phyloP scores from a whole-genome alignment of 2,888 invertebrate genomes.

The Athripsodes cinereus region DNA sequence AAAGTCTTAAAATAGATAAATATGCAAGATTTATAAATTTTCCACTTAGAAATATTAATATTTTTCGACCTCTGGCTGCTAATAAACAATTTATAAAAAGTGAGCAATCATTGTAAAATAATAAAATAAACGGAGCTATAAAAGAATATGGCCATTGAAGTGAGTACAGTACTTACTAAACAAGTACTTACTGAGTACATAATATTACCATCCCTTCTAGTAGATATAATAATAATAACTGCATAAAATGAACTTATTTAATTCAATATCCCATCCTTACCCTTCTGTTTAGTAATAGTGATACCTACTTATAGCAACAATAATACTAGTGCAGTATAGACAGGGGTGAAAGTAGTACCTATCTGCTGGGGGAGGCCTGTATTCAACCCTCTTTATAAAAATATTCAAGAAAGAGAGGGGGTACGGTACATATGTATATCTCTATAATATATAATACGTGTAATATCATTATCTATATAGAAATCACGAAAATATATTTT shows the following conservation, averaged over 20 bases:
- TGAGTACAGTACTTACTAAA: too few relatives aligned
- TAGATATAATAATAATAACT: conserved; percentile 25
- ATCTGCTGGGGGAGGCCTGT: neutral
- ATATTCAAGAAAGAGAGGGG: neutral
- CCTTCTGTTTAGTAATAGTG: conserved; percentile 15
- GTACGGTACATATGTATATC: neutral
- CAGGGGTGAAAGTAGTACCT: neutral
- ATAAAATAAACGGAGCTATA: too few relatives aligned
- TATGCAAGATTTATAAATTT: too few relatives aligned
- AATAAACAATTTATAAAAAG: too few relatives aligned
- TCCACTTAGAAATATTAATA: too few relatives aligned
- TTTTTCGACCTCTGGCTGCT: too few relatives aligned
- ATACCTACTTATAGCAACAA: neutral
- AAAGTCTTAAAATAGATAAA: too few relatives aligned
- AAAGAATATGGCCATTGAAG: too few relatives aligned
- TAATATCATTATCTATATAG: neutral
- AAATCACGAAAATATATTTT: neutral
- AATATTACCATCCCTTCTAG: neutral
- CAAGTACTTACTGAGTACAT: too few relatives aligned
- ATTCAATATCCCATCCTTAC: conserved; percentile 25
- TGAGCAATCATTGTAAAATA: too few relatives aligned
- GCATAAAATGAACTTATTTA: conserved; percentile 30
- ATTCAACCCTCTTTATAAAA: neutral
- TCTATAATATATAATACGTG: neutral
- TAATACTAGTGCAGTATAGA: neutral